Conservation (phyloP, 1,140 invertebrate species). For the Anoplolepis gracilipes region DNA sequence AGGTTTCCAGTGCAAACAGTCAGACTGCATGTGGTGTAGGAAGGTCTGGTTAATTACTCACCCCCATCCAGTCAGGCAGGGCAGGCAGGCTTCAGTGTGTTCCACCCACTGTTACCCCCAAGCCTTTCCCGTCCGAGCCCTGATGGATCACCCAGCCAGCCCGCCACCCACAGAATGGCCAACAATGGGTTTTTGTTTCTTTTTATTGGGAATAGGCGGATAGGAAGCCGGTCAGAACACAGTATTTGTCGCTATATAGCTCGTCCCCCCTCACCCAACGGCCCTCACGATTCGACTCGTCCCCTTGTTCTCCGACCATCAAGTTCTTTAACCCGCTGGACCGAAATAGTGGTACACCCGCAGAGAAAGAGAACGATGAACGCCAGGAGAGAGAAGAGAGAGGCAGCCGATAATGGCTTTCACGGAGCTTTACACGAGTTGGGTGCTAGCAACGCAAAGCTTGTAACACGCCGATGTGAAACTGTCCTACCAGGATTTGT, state of each 20-base stretch:
- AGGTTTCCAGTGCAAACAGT: conserved; percentile 78
- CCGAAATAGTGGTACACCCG: conserved; percentile 67
- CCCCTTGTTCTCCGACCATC: conserved; percentile 77
- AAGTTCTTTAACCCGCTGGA: conserved; percentile 75
- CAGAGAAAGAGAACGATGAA: conserved; percentile 61
- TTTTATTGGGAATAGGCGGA: conserved; percentile 81
- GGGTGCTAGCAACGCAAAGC: conserved; percentile 34
- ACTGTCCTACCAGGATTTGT: conserved; percentile 20
- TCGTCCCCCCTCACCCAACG: conserved; percentile 59
- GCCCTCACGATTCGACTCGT: conserved; percentile 77
- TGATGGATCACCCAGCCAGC: conserved; percentile 83
- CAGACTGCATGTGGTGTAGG: conserved; percentile 69
- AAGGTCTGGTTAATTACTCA: conserved; percentile 81
- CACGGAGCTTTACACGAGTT: conserved; percentile 60
- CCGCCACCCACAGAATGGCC: conserved; percentile 84
- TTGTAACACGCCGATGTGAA: conserved; percentile 34
- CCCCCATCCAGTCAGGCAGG: conserved; percentile 74
- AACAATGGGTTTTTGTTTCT: conserved; percentile 84
- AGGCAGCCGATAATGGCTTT: conserved; percentile 65
- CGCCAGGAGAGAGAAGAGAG: conserved; percentile 25
- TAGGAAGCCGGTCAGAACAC: conserved; percentile 78
- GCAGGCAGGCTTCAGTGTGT: conserved; percentile 75
- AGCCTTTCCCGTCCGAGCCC: conserved; percentile 80
- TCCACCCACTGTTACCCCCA: conserved; percentile 75
- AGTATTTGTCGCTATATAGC: conserved; percentile 76